Base-by-base conservation (phyloP, 2,797 vertebrate genomes). In the Platyrinchus mystaceus region DNA sequence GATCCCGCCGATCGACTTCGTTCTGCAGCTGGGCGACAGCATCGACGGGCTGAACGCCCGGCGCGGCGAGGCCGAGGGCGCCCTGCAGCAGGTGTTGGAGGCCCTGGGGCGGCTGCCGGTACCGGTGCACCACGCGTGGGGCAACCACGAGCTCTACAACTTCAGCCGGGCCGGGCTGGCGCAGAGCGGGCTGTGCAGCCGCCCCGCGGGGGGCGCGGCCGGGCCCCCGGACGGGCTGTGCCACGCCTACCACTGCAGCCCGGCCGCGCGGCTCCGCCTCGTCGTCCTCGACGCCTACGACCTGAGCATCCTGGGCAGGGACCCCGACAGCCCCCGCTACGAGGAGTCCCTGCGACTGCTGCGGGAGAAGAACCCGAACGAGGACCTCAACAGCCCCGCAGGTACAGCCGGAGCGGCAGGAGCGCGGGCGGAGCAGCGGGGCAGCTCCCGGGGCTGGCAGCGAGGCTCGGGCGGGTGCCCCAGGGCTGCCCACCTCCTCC, bases 91-190 rank as follows among this genome's bases (percentile, higher is more conserved):
- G 10, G 98, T 99, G 47, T 89, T 99, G 95, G 76, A 59, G 1
- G 98, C 96, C 39, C 97, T 99, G 87, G 55, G 96, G 76, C 53
- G 47, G 68, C 81, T 85, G 36, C 41, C 75, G 41, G 94, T 77
- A 46, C 95, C 98, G n/a, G 98, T 99, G 7, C 98, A 99, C 79
- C 99, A 99, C n/a, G 97, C 98, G 0, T 99, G 99, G 99, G 99
- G 99, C 3, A 99, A 99, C 95, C 99, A 99, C 37, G 99, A 99
- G 95, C 98, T 99, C 16, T 99, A 99, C 32, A 99, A 99, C 97
- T 99, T 99, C 97, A 98, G 96, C 93, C 96, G 99, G 91, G 95
- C 97, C 43, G 92, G 89, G 44, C 97, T 99, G 89, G 81, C 93
- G 28, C 71, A 56, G 14, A 99, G 97, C 1, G 62, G 85, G 59